Percentiles rank a stretch among this genome's conserved stretches.
Conservation (phyloP, 2,113 vertebrate species). For the Cyprinodon brontotheroides region DNA sequence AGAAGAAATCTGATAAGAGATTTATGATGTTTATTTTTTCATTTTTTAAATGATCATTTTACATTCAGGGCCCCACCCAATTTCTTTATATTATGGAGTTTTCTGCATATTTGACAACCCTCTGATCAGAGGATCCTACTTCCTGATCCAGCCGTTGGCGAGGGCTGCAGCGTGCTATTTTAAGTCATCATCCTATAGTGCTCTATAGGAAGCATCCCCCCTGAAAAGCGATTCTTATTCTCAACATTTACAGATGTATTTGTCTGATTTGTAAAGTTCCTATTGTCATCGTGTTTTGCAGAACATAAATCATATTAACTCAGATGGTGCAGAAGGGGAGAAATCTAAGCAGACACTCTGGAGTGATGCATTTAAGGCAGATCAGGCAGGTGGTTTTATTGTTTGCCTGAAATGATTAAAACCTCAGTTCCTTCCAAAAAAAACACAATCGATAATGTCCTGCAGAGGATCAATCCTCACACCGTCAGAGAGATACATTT, state of each 20-base stretch:
- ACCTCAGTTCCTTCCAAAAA: conserved; percentile 18
- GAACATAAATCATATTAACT: background rate
- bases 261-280: too few species aligned
- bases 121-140: background rate
- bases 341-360: background rate
- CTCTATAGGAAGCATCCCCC: conserved; percentile 25
- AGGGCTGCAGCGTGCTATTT: conserved; percentile 37
- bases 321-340: background rate
- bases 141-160: background rate
- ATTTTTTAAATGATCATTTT: background rate
- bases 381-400: background rate
- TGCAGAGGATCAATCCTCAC: conserved; percentile 45
- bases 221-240: conserved; percentile 5
- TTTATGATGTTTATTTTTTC: background rate
- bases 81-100: background rate
- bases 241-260: background rate
- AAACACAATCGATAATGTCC: conserved; percentile 33
- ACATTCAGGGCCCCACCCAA: background rate
- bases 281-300: too few species aligned
- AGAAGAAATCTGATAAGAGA: background rate
- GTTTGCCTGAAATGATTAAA: conserved; percentile 20
- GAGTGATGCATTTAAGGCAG: background rate
- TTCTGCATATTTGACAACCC: background rate
- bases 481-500: conserved; percentile 35
- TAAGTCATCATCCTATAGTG: conserved; percentile 24